Conservation (phyloP, 2,888 invertebrate species). For the Acleris emargana region DNA sequence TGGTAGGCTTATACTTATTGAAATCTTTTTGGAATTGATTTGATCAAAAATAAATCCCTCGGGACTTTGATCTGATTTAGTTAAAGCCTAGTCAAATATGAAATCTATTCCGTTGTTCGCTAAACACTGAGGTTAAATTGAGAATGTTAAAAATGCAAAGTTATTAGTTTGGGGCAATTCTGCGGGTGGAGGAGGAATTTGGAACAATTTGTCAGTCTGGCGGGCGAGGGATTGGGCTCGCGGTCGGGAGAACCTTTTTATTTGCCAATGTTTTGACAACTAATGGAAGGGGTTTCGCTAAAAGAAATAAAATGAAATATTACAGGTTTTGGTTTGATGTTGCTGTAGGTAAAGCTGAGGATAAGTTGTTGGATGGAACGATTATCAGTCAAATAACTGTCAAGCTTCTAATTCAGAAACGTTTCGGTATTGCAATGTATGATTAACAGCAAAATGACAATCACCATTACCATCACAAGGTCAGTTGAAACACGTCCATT, state of each 20-base stretch:
- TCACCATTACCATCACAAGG: no score
- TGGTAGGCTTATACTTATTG: conserved; percentile 37
- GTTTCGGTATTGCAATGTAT: no score
- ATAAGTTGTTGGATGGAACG: not conserved
- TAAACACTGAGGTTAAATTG: conserved; percentile 17
- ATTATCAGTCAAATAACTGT: not conserved
- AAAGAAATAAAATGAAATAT: conserved; percentile 17
- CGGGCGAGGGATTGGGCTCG: conserved; percentile 41
- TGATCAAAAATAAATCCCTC: no score
- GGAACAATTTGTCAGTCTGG: conserved; percentile 57
- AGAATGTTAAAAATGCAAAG: conserved; percentile 37
- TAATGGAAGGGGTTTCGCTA: conserved; percentile 42
- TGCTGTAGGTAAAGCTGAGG: not conserved
- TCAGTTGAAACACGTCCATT: no score
- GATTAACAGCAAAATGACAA: no score
- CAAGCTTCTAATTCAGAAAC: not conserved
- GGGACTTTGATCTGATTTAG: not conserved
- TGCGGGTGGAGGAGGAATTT: conserved; percentile 44
- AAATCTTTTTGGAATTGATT: conserved; percentile 37
- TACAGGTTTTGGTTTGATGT: not conserved
- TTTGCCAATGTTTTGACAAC: conserved; percentile 46
- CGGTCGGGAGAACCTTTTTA: conserved; percentile 46
- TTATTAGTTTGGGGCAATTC: conserved; percentile 36
- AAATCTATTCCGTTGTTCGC: conserved; percentile 1
- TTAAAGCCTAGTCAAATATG: conserved; percentile 7